A percentile compares a stretch with the other conserved stretches of the same genome.
These are phyloP conservation scores for Aleadryas rufinucha DNA, from an alignment of 2,113 vertebrate genomes.

Conservation along the genomic window DNA sequence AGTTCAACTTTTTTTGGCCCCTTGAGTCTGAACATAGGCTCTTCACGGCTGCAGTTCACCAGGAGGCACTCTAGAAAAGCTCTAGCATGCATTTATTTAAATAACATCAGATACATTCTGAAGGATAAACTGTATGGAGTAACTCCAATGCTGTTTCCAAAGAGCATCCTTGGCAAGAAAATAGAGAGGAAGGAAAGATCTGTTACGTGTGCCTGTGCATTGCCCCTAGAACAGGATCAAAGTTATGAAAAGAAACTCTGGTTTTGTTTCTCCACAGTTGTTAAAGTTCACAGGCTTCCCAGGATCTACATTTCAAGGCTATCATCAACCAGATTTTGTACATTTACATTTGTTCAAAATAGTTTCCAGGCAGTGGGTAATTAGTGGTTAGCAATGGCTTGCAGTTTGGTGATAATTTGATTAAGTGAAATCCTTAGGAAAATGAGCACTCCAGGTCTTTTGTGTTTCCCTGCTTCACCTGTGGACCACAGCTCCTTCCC, in stretches of 20 bases:
- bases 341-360: slow-evolving; percentile 30
- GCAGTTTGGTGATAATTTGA: slow-evolving; percentile 20
- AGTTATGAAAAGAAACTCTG: slow-evolving; percentile 1
- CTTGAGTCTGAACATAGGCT: background rate
- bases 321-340: slow-evolving; percentile 1
- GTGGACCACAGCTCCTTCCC: background rate
- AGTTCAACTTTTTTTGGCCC: background rate
- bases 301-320: slow-evolving; percentile 48
- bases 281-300: slow-evolving; percentile 35
- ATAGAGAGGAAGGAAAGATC: background rate
- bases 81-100: background rate
- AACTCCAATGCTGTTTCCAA: background rate
- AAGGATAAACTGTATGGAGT: background rate
- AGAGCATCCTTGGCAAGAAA: slow-evolving; percentile 22
- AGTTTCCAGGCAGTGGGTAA: slow-evolving; percentile 12
- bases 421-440: slow-evolving; percentile 33
- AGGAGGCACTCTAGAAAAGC: background rate
- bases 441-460: slow-evolving; percentile 7
- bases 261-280: slow-evolving; percentile 32
- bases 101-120: background rate
- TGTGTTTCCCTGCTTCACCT: background rate
- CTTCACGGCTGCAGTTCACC: background rate
- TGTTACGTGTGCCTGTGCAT: background rate
- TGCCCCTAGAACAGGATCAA: slow-evolving; percentile 21
- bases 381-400: slow-evolving; percentile 41